Evolutionary conservation across 2,888 invertebrate genomes (phyloP).

Genomic region (Ischnus inquisitorius): DNA sequence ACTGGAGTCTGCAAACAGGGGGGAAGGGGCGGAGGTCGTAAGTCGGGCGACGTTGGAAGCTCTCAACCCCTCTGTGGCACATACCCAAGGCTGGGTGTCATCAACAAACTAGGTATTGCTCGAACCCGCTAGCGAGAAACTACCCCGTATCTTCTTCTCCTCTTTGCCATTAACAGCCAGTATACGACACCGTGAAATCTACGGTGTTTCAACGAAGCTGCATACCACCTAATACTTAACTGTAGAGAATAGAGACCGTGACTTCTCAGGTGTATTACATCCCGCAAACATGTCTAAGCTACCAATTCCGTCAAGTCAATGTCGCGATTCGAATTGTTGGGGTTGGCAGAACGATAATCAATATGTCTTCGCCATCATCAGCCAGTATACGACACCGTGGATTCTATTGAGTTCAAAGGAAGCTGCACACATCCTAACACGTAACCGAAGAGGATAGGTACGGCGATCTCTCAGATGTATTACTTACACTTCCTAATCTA

Average conservation of each 20-base stretch:
- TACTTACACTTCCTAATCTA: too few relatives aligned
- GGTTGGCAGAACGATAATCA: not conserved
- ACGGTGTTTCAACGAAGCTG: not conserved
- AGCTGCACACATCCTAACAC: too few relatives aligned
- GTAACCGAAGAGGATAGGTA: too few relatives aligned
- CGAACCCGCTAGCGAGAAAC: not conserved
- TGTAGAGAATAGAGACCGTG: not conserved
- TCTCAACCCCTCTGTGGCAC: not conserved
- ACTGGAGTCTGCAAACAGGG: slow-evolving; percentile 37
- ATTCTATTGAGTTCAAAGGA: too few relatives aligned
- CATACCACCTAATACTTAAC: not conserved
- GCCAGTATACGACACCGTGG: too few relatives aligned
- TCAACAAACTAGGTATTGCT: not conserved
- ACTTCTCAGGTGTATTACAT: too few relatives aligned
- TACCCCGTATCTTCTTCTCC: not conserved
- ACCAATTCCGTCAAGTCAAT: too few relatives aligned
- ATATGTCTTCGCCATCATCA: too few relatives aligned
- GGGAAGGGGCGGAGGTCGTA: too few relatives aligned
- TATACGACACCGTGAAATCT: slow-evolving; percentile 9
- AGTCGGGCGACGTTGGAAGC: not conserved
- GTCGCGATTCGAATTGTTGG: too few relatives aligned
- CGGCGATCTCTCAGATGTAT: too few relatives aligned
- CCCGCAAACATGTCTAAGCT: too few relatives aligned
- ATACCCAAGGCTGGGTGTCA: not conserved
- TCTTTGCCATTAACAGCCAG: slow-evolving; percentile 5